Conservation (phyloP, 2,113 vertebrate species). For the Tylochromis polylepis region DNA sequence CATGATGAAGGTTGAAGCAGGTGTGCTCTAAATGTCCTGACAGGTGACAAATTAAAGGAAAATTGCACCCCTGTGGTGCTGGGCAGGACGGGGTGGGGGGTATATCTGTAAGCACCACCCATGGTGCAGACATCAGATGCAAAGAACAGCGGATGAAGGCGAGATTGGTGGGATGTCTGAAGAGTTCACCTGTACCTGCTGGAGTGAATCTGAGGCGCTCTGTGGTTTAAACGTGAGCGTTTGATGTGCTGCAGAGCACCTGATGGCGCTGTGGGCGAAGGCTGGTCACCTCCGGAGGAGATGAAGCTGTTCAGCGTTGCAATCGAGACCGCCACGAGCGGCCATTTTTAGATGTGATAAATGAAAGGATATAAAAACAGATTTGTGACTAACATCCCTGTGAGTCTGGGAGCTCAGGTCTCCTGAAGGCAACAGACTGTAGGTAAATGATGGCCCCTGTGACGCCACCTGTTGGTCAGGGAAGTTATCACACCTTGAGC, state of each 20-base stretch:
- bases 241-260: background rate
- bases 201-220: background rate
- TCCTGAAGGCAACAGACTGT: background rate
- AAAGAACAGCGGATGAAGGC: no score
- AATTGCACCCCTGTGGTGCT: background rate
- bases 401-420: background rate
- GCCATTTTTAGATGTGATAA: background rate
- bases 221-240: background rate
- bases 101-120: background rate
- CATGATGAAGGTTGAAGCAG: background rate
- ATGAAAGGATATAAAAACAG: background rate
- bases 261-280: background rate
- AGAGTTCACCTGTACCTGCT: background rate
- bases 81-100: background rate
- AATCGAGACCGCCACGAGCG: rapidly evolving
- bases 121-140: background rate
- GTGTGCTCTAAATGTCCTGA: background rate
- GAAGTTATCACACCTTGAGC: background rate
- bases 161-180: no score
- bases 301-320: background rate
- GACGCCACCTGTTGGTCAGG: background rate
- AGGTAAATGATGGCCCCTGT: background rate
- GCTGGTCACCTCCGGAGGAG: background rate
- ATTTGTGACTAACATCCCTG: background rate
- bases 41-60: background rate